phyloP scores from a whole-genome alignment of 2,888 invertebrate species.

The Agrochola lota region DNA sequence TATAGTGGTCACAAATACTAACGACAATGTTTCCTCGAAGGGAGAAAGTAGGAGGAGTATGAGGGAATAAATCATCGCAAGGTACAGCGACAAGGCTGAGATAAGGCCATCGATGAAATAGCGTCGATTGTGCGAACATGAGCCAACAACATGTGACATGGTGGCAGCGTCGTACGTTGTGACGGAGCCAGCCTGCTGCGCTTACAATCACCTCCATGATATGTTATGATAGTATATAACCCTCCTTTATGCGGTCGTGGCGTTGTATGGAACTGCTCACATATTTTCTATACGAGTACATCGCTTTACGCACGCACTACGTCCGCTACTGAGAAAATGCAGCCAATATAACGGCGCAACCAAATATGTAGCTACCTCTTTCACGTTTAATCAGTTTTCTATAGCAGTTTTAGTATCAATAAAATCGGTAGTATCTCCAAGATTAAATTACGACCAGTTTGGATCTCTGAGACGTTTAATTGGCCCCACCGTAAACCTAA shows the following conservation, averaged over 20 bases:
- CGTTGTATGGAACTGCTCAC: constrained; percentile 24
- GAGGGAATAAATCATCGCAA: constrained; percentile 84
- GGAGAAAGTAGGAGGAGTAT: constrained; percentile 81
- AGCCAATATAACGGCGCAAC: neutral
- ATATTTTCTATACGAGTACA: constrained; percentile 31
- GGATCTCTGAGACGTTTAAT: constrained; percentile 40
- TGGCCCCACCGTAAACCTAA: constrained; percentile 11
- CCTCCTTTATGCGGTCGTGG: constrained; percentile 11
- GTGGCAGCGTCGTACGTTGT: constrained; percentile 72
- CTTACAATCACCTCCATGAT: constrained; percentile 63
- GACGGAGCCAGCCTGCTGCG: constrained; percentile 74
- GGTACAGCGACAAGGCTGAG: constrained; percentile 79
- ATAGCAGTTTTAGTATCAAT: constrained; percentile 42
- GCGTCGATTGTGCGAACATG: constrained; percentile 80
- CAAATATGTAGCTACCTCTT: constrained; percentile 12
- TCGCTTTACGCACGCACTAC: neutral
- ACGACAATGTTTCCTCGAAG: constrained; percentile 80
- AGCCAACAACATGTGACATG: constrained; percentile 78
- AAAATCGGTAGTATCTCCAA: constrained; percentile 30
- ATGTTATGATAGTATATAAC: constrained; percentile 52
- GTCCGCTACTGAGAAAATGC: neutral
- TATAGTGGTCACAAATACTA: constrained; percentile 80
- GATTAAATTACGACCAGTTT: constrained; percentile 40
- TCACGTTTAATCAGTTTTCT: constrained; percentile 39
- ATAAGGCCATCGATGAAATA: constrained; percentile 85